These are phyloP conservation scores for Propithecus coquereli DNA, from an alignment of 2,113 vertebrate genomes.

Conservation along the genomic window DNA sequence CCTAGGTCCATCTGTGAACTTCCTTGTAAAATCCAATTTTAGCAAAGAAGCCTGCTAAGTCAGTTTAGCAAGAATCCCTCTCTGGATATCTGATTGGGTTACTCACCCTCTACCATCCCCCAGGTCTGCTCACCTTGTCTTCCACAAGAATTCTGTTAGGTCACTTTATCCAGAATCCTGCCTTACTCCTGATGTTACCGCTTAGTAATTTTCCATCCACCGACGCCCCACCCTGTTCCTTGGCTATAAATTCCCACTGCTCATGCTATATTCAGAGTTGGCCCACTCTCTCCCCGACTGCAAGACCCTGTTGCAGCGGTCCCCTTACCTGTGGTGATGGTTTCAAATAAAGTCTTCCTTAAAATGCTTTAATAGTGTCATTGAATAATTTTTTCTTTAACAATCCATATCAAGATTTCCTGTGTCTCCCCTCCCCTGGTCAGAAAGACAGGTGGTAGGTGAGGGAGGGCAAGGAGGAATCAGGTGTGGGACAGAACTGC, in stretches of 20 bases:
- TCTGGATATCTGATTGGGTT: neutral
- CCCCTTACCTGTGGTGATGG: neutral
- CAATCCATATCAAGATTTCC: neutral
- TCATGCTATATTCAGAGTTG: neutral
- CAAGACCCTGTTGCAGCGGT: neutral
- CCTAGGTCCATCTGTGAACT: neutral
- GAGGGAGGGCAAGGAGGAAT: neutral
- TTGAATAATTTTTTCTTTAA: neutral
- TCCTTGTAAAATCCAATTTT: neutral
- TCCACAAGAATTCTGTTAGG: neutral
- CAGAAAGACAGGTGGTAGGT: neutral
- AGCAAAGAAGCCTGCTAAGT: neutral
- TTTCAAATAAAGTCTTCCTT: neutral
- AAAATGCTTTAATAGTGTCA: neutral
- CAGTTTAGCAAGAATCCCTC: neutral
- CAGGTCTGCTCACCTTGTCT: neutral
- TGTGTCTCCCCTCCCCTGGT: neutral
- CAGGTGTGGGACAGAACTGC: neutral
- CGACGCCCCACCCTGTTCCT: neutral
- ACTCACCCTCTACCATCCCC: neutral
- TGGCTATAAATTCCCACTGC: neutral
- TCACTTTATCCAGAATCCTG: neutral
- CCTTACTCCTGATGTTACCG: neutral
- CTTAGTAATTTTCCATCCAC: neutral
- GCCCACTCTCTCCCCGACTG: neutral